These are phyloP conservation scores for Eristalinus aeneus DNA, from an alignment of 2,888 invertebrate genomes.

Conservation along the genomic window DNA sequence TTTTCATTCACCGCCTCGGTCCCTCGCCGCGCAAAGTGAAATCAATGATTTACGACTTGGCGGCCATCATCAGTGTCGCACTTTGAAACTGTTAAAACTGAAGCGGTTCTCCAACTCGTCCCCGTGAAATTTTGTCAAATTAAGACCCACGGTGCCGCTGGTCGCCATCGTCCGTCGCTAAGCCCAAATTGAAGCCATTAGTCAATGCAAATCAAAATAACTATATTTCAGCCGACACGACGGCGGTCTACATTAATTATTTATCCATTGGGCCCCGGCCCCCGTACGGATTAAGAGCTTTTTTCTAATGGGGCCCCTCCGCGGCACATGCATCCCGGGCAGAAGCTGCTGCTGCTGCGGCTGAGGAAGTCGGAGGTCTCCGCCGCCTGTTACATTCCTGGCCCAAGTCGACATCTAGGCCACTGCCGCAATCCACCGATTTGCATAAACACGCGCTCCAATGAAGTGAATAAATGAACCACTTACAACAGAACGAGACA, in stretches of 20 bases:
- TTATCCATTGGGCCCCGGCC: constrained; percentile 2
- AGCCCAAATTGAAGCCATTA: constrained; percentile 66
- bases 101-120: constrained; percentile 3
- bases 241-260: constrained; percentile 56
- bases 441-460: constrained; percentile 62
- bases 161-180: too few species aligned
- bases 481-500: constrained; percentile 29
- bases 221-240: constrained; percentile 56
- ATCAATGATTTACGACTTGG: constrained; percentile 62
- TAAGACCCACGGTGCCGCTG: constrained; percentile 32
- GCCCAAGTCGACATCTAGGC: background rate
- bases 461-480: constrained; percentile 64
- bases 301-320: constrained; percentile 54
- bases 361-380: background rate
- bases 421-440: constrained; percentile 4
- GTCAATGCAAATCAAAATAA: constrained; percentile 69
- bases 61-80: constrained; percentile 40
- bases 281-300: constrained; percentile 58
- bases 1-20: constrained; percentile 7
- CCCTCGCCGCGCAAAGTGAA: constrained; percentile 46
- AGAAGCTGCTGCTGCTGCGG: background rate
- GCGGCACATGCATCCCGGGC: background rate
- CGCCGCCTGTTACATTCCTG: background rate
- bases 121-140: constrained; percentile 18
- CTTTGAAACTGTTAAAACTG: constrained; percentile 2